Conservation (phyloP, 2,797 vertebrate genomes). For the Sternotherus odoratus region DNA sequence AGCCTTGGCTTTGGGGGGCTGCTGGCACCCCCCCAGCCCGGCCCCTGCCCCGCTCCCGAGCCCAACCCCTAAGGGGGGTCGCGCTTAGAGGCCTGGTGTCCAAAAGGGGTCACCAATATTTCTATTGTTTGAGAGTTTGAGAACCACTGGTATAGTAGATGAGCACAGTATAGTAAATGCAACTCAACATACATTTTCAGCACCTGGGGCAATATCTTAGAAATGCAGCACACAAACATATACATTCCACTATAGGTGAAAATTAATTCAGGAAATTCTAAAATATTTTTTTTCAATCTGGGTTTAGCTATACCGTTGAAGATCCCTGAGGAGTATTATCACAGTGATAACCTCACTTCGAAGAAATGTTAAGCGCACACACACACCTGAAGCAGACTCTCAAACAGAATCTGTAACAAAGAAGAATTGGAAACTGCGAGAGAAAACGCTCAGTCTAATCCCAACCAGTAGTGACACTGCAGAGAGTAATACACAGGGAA, state of each 20-base stretch:
- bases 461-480: accelerated
- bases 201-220: not conserved
- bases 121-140: no score
- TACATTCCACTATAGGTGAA: not conserved
- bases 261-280: slow-evolving; percentile 8
- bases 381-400: not conserved
- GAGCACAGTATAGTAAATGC: slow-evolving; percentile 23
- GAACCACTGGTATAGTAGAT: no score
- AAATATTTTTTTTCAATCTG: not conserved
- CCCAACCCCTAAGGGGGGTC: no score
- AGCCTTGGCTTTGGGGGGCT: no score
- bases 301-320: not conserved
- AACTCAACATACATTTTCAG: not conserved
- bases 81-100: no score
- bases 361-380: not conserved
- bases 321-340: not conserved
- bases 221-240: not conserved
- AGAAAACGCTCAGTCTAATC: not conserved
- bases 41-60: no score
- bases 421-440: not conserved
- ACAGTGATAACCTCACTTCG: not conserved
- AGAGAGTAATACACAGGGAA: not conserved
- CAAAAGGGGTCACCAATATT: no score
- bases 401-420: not conserved
- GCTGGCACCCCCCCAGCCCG: no score